Base-by-base conservation (phyloP, 2,888 invertebrate genomes). In the Bedellia somnulentella region DNA sequence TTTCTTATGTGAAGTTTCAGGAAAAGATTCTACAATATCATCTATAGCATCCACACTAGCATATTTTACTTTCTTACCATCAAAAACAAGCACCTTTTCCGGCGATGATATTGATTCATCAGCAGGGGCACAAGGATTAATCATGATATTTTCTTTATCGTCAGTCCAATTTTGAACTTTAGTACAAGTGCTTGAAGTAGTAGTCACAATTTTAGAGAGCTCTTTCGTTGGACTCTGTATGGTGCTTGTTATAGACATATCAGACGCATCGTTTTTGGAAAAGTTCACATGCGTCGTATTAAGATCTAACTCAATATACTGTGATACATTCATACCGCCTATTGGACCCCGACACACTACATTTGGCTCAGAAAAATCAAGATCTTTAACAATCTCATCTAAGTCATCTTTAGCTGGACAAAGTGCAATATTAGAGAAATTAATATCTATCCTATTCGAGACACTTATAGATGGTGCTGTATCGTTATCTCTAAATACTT, bases 161-260 rank as follows among this genome's bases (percentile, higher is more conserved):
- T 44, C 43, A 2, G 43, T 42, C 57, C 59, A 66, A 38, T 66
- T 57, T 12, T 46, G 43, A 17, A 43, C 41, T 1, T 36, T 17
- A 10, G 25, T 38, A 2, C 34, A 15, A 33, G 46, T 54, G 10
- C 43, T 56, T 11, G 49, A 45, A 23, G 42, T 29, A 22, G 34
- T 33, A 10, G 29, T 27, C 1, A 45, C 43, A 28, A 35, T 54
- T 39, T 47, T 57, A 5, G 52, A 46, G 0, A 54, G 39, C n/a
- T 55, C 52, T 36, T 61, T 59, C 40, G 62, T 57, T 1, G 62
- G 59, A 35, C 51, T 56, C 1, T 42, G 47, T 10, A 73, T 46
- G 0, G 58, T 61, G 15, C 68, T 64, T 1, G 71, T 71, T 18
- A 71, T 62, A 1, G 71, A 70, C 68, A 73, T 70, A 37, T 73